Percentiles rank a stretch among this genome's conserved stretches.
Conservation (phyloP, 2,888 invertebrate species). For the Heliconius ethilla region DNA sequence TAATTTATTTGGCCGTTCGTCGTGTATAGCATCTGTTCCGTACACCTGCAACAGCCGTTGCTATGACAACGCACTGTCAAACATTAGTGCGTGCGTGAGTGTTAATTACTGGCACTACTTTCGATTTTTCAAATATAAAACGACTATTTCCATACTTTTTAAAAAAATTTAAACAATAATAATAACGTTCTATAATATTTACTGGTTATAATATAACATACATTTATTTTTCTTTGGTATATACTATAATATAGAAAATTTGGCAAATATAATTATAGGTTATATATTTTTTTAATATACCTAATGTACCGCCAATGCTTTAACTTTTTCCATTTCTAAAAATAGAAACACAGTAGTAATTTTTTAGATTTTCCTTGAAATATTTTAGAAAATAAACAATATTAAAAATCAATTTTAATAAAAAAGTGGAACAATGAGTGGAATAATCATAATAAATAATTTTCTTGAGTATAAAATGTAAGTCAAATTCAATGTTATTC, state of each 20-base stretch:
- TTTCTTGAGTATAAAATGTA: constrained; percentile 5
- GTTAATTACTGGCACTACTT: not conserved
- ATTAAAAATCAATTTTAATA: not conserved
- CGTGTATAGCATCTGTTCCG: constrained; percentile 58
- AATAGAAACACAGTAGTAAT: not conserved
- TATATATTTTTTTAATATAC: no score
- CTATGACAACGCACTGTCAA: constrained; percentile 53
- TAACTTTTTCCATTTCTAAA: not conserved
- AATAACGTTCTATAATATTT: not conserved
- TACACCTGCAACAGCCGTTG: constrained; percentile 72
- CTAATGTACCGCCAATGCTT: no score
- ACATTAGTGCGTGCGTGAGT: constrained; percentile 33
- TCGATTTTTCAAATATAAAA: not conserved
- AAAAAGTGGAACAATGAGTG: not conserved
- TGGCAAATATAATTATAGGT: no score
- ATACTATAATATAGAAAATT: no score
- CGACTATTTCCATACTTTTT: not conserved
- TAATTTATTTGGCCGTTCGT: constrained; percentile 18
- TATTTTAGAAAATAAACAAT: not conserved
- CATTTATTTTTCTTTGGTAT: not conserved
- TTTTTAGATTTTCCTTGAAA: not conserved
- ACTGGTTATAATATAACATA: not conserved
- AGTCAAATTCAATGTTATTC: constrained; percentile 30
- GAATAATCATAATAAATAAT: not conserved
- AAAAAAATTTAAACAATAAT: no score